Evolutionary conservation across 2,888 invertebrate genomes (phyloP).

Genomic region (Ceratothoa steindachneri): DNA sequence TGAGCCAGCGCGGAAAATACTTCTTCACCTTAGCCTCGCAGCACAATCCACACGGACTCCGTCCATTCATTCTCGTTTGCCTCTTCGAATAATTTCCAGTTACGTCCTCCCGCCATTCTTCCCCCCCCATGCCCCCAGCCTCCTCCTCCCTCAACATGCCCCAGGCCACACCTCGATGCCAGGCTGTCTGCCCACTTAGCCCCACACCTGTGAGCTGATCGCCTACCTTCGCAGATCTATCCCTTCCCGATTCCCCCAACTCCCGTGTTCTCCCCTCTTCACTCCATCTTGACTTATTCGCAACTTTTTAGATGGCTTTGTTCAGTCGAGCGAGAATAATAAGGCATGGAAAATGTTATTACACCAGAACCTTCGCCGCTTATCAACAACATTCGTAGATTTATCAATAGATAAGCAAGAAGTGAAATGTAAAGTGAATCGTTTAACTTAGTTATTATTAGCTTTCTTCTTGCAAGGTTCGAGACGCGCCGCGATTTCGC

Average conservation of each 20-base stretch:
- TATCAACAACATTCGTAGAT: too few species aligned
- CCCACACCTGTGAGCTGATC: conserved; percentile 12
- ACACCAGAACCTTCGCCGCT: too few species aligned
- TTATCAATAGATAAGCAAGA: background rate
- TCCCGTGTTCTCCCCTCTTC: background rate
- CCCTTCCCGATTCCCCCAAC: background rate
- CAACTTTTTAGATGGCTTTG: background rate
- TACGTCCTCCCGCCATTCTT: background rate
- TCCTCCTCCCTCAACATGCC: background rate
- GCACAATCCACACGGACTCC: background rate
- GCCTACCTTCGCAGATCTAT: background rate
- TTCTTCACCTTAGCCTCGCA: background rate
- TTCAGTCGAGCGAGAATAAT: background rate
- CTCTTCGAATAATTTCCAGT: background rate
- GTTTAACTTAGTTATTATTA: too few species aligned
- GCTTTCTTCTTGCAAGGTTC: too few species aligned
- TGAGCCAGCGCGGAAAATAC: background rate
- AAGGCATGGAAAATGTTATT: background rate
- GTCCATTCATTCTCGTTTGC: background rate
- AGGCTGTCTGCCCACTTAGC: conserved; percentile 12
- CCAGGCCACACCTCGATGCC: conserved; percentile 1
- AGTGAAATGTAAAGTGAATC: background rate
- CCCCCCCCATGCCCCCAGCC: background rate
- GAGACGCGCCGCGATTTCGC: too few species aligned
- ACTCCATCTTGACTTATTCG: background rate